Percentiles rank a stretch among this genome's conserved stretches.
Evolutionary conservation across 2,113 vertebrate genomes (phyloP).

Genomic region (Electrona antarctica): DNA sequence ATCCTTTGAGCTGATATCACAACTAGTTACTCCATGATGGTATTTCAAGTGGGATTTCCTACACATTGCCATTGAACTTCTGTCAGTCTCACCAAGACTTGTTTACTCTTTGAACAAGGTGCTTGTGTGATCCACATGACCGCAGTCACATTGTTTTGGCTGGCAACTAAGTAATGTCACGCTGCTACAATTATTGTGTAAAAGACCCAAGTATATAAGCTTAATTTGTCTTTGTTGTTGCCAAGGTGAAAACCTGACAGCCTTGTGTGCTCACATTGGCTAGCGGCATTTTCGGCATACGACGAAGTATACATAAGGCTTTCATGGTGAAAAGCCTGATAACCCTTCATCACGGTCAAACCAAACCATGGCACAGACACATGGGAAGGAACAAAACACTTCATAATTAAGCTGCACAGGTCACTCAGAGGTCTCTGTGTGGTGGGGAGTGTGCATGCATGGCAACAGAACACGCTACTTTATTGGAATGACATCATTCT

Average conservation of each 20-base stretch:
- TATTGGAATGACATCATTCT: background rate
- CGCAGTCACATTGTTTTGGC: slow-evolving; percentile 19
- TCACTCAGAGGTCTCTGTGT: slow-evolving; percentile 10
- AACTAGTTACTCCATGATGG: too few relatives aligned
- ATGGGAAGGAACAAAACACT: background rate
- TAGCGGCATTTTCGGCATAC: too few relatives aligned
- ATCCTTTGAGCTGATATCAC: too few relatives aligned
- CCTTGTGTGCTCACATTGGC: too few relatives aligned
- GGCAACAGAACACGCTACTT: slow-evolving; percentile 6
- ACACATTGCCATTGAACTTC: background rate
- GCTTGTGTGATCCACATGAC: background rate
- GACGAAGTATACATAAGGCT: slow-evolving; percentile 6
- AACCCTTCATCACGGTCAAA: background rate
- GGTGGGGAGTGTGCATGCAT: too few relatives aligned
- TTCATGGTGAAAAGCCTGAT: slow-evolving; percentile 38
- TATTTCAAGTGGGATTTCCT: background rate
- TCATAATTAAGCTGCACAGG: background rate
- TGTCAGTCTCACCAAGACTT: slow-evolving; percentile 39
- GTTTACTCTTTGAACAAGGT: slow-evolving; percentile 37
- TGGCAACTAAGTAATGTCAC: slow-evolving; percentile 31
- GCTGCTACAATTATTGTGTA: slow-evolving; percentile 39
- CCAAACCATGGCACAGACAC: background rate
- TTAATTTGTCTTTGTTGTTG: slow-evolving; percentile 5
- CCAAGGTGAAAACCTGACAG: too few relatives aligned
- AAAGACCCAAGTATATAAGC: slow-evolving; percentile 9